Conservation (phyloP, 2,113 vertebrate genomes). For the Nesogale talazaci region DNA sequence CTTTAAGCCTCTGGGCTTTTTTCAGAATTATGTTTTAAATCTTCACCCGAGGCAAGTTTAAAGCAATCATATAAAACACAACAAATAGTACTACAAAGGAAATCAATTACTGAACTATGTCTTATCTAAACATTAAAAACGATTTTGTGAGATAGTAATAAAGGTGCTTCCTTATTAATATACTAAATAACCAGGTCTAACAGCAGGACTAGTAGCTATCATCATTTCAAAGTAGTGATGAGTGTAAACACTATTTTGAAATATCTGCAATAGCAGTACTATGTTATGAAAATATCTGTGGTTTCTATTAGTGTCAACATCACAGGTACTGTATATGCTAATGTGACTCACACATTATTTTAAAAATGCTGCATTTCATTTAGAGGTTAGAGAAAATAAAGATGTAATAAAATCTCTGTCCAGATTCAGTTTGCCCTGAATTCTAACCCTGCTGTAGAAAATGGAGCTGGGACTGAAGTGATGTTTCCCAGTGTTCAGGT, state of each 20-base stretch:
- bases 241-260: slow-evolving; percentile 42
- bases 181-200: slow-evolving; percentile 36
- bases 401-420: not conserved
- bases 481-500: not conserved
- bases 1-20: not conserved
- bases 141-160: slow-evolving; percentile 14
- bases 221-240: slow-evolving; percentile 46
- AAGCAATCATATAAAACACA: slow-evolving; percentile 26
- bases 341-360: slow-evolving; percentile 47
- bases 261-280: not conserved
- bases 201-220: not conserved
- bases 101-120: slow-evolving; percentile 36
- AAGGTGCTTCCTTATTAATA: slow-evolving; percentile 17
- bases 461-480: not conserved
- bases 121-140: slow-evolving; percentile 51
- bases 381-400: slow-evolving; percentile 43
- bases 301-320: slow-evolving; percentile 57
- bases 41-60: slow-evolving; percentile 17
- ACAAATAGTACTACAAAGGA: not conserved
- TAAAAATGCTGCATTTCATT: slow-evolving; percentile 49
- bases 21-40: not conserved
- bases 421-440: not conserved
- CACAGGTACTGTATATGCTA: slow-evolving; percentile 8
- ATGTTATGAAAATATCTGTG: slow-evolving; percentile 43
- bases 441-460: not conserved